Evolutionary conservation across 2,888 invertebrate genomes (phyloP), one percentile per base, ranked within the genome.

Genomic region (Archips xylosteana): DNA sequence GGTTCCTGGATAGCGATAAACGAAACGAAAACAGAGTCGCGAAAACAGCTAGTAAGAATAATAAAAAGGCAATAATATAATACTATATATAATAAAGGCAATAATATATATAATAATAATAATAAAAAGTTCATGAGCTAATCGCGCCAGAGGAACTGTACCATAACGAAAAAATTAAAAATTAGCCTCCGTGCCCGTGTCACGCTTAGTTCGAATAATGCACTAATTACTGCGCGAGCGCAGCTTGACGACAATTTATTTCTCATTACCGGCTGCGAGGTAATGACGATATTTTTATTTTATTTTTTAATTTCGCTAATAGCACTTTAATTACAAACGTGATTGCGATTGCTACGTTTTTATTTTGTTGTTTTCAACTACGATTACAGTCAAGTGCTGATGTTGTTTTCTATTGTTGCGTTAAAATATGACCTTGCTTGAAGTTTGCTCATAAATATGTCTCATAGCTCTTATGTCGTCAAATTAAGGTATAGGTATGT

Each of bases 231-330:
- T 84, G 73, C 68, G 59, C 68, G 23, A 54, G 79, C 81, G 80
- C 85, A 85, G 85, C 88, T 86, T 86, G 87, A 83, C 94, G 87
- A 83, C 94, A 94, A 94, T 94, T 94, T 94, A 94, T 94, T 93
- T 93, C 92, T 88, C 94, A 93, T 94, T 93, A 93, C 85, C 79
- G 80, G 76, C 76, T 67, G 89, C 86, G 80, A 80, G 78, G 81
- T 83, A 82, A 83, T 85, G 81, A 83, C 85, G 86, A 89, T 92
- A 91, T 92, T 92, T 93, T 92, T 91, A 91, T 92, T 92, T 57
- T 12, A 32, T 32, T 57, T 57, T 92, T 92, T 93, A 93, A 94
- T 94, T 94, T 91, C 83, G 89, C 92, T 92, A 92, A 93, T 90
- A 88, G 91, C 92, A 91, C 90, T 93, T 94, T 94, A 94, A 94